Evolutionary conservation across 92 coral and sea anemone species (phyloP).

Genomic region (Ricordea florida): DNA sequence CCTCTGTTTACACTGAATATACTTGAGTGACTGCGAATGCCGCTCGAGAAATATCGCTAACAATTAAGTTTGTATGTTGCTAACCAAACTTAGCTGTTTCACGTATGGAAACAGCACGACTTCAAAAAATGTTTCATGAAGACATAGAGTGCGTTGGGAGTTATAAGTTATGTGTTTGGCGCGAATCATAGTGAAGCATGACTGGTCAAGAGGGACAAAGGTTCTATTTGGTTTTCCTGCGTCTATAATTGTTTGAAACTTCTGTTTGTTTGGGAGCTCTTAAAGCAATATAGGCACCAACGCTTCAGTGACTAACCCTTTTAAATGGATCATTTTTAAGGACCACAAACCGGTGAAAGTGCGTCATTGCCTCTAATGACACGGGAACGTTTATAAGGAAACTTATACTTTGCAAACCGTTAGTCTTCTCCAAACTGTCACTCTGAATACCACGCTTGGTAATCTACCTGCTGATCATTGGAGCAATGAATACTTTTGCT

Average conservation of each 20-base stretch:
- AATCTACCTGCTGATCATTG: background rate
- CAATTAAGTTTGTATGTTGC: constrained; percentile 24
- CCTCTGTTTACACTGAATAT: constrained; percentile 38
- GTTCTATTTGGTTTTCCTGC: constrained; percentile 31
- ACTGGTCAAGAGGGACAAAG: constrained; percentile 15
- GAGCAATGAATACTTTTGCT: constrained; percentile 34
- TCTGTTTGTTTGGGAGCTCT: constrained; percentile 46
- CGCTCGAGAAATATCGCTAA: constrained; percentile 27
- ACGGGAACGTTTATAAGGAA: constrained; percentile 19
- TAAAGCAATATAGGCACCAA: constrained; percentile 25
- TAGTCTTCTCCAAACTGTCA: background rate
- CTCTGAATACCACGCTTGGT: constrained; percentile 1
- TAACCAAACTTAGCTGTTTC: constrained; percentile 22
- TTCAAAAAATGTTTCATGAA: background rate
- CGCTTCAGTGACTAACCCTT: constrained; percentile 41
- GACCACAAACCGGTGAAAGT: constrained; percentile 35
- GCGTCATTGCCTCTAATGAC: constrained; percentile 28
- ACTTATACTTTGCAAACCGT: background rate
- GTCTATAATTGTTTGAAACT: constrained; percentile 22
- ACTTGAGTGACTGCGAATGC: constrained; percentile 29
- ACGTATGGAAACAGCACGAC: background rate
- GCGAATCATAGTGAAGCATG: background rate
- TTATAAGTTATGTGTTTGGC: constrained; percentile 15
- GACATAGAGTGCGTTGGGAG: background rate
- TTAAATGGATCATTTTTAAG: constrained; percentile 34